These are phyloP conservation scores for Chlamydotis undulata DNA, from an alignment of 2,113 vertebrate species.

Conservation along the genomic window DNA sequence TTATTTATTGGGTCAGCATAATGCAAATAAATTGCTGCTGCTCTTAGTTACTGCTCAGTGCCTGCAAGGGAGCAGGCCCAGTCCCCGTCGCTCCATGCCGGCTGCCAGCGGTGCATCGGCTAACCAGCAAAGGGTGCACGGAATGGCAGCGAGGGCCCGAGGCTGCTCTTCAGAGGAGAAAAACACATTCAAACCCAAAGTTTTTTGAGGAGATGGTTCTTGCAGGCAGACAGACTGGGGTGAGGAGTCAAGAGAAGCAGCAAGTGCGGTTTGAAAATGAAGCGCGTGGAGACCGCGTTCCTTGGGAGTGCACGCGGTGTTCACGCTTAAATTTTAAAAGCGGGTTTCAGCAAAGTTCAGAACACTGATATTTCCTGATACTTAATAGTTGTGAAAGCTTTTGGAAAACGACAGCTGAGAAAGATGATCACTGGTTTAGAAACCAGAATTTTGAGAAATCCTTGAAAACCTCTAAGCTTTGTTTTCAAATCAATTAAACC, in stretches of 20 bases:
- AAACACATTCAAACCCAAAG: neutral
- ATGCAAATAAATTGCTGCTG: neutral
- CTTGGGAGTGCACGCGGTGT: neutral
- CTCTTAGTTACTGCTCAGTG: neutral
- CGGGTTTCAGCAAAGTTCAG: neutral
- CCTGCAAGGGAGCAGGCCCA: neutral
- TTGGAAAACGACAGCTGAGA: neutral
- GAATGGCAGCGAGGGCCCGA: neutral
- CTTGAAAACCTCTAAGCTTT: neutral
- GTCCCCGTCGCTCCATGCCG: neutral
- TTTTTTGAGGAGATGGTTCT: neutral
- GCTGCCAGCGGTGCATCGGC: neutral
- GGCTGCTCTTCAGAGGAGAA: neutral
- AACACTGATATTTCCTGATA: neutral
- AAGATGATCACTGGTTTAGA: neutral
- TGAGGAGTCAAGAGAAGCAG: neutral
- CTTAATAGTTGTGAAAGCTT: neutral
- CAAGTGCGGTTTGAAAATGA: neutral
- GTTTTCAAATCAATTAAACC: neutral
- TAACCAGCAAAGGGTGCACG: neutral
- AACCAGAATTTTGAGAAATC: neutral
- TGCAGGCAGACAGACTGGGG: neutral
- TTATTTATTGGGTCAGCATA: constrained; percentile 10
- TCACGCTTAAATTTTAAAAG: neutral
- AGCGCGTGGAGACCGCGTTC: rapidly evolving